Percentiles rank a stretch among this genome's conserved stretches.
Conservation (phyloP, 2,888 invertebrate genomes). For the Micropterix aruncella region DNA sequence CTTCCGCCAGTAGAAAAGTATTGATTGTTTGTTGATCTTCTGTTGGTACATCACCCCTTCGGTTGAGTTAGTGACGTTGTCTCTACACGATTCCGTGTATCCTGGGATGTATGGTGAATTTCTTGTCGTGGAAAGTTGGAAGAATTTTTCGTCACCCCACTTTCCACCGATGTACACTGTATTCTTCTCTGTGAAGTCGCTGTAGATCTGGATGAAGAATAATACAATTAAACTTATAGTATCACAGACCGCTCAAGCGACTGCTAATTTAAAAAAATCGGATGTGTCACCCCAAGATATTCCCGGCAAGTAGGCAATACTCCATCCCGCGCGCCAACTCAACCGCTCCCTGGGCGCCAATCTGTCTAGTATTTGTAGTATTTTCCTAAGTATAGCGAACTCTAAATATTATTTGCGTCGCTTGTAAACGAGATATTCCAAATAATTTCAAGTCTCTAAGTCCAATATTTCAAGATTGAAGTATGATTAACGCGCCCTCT, state of each 20-base stretch:
- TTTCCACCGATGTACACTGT: constrained; percentile 47
- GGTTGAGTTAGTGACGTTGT: constrained; percentile 43
- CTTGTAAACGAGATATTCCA: no score
- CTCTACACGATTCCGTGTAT: constrained; percentile 39
- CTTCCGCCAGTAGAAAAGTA: constrained; percentile 50
- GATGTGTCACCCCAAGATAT: no score
- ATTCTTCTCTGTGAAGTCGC: constrained; percentile 41
- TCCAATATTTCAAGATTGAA: no score
- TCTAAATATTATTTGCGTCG: no score
- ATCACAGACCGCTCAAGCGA: not conserved
- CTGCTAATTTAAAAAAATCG: no score
- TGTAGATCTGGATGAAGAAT: constrained; percentile 40
- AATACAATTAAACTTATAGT: not conserved
- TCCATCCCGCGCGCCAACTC: no score
- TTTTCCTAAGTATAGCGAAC: no score
- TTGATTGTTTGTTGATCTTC: constrained; percentile 37
- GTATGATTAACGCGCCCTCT: no score
- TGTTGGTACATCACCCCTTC: constrained; percentile 55
- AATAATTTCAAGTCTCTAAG: no score
- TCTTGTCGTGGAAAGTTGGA: constrained; percentile 43
- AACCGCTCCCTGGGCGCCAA: no score
- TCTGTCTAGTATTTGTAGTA: no score
- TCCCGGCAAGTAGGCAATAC: no score
- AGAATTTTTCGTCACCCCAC: constrained; percentile 43
- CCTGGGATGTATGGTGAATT: constrained; percentile 40